A percentile compares a stretch with the other conserved stretches of the same genome.
Conservation (phyloP, 2,113 vertebrate genomes). For the Orientallactaga bullata region DNA sequence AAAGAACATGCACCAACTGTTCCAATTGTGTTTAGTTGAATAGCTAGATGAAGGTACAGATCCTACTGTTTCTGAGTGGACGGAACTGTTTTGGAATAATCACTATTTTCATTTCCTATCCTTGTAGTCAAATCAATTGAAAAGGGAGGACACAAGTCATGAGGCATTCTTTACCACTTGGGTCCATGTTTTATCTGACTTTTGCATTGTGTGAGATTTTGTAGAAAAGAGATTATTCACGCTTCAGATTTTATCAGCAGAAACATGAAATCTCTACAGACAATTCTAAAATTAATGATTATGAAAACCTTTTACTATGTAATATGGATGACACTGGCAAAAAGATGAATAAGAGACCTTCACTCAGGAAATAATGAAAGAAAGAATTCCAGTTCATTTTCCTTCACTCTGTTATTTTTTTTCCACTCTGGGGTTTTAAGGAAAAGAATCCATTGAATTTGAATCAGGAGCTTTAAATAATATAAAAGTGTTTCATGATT, state of each 20-base stretch:
- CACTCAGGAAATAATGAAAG: not conserved
- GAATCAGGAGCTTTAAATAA: conserved; percentile 12
- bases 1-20: not conserved
- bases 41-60: not conserved
- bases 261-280: conserved; percentile 11
- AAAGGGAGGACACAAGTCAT: not conserved
- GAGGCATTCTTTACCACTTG: not conserved
- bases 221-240: not conserved
- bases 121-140: not conserved
- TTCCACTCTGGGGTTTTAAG: not conserved
- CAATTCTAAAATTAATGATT: conserved; percentile 28
- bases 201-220: not conserved
- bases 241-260: not conserved
- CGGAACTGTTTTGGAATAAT: not conserved
- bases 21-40: not conserved
- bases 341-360: conserved; percentile 3
- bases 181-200: conserved; percentile 10
- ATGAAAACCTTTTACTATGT: not conserved
- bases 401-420: not conserved
- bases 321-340: not conserved
- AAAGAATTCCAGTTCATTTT: conserved; percentile 47
- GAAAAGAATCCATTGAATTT: conserved; percentile 10
- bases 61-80: not conserved
- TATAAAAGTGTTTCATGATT: not conserved
- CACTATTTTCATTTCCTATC: not conserved